Base-by-base conservation (phyloP, 2,113 vertebrate genomes). In the Thinocorus orbignyianus region DNA sequence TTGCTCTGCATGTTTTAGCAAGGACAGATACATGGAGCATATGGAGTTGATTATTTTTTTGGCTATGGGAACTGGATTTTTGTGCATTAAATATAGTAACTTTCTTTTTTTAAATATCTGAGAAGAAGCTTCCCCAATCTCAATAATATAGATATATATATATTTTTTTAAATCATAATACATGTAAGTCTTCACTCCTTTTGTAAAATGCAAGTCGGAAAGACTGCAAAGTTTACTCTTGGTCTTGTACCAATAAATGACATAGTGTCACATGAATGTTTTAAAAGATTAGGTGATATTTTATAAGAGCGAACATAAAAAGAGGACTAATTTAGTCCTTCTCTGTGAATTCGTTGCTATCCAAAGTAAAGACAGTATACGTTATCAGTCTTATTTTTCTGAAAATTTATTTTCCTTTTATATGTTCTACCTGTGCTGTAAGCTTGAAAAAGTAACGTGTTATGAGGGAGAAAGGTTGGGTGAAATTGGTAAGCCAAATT, bases 401-500 rank as follows among this genome's bases (percentile, higher is more conserved):
- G 39, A 31, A 93, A 94, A 88, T 30, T n/a, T 64, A 16, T 31
- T 89, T 86, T 74, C 7, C 11, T 84, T 91, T 88, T 90, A 16
- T 92, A 12, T 94, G 48, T 81, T 92, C 62, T 85, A 78, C 62
- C 88, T 91, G 73, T 68, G 26, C 74, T 80, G 73, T 88, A 89
- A 92, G 57, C 64, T 48, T 91, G 71, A 71, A 78, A 90, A 92
- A 69, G 55, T 88, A 79, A 37, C n/a, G 11, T 70, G 61, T 90
- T 95, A 57, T 46, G 84, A 76, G 95, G 84, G 80, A 89, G 88
- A 95, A 95, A 95, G 60, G 81, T 91, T 93, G 90, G 94, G 77
- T 94, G 86, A 95, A 97, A 81, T 81, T 78, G 71, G 84, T 97
- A 90, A 94, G 94, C 91, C 90, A 80, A 95, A 97, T 94, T 73